Evolutionary conservation across 2,113 vertebrate species (phyloP).

Genomic region (Orientallactaga bullata): DNA sequence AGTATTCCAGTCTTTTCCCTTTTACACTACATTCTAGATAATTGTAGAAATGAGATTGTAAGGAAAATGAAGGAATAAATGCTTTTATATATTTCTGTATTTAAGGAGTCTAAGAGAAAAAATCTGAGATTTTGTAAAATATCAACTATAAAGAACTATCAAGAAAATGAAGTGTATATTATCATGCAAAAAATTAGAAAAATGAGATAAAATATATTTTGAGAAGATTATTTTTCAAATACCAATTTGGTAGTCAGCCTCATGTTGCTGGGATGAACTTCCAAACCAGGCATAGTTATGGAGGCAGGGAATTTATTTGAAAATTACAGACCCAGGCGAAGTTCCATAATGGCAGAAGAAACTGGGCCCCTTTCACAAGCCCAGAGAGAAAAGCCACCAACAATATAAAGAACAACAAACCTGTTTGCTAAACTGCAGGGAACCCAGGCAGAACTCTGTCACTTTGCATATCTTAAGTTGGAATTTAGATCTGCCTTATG

Average conservation of each 20-base stretch:
- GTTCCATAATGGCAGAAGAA: no score
- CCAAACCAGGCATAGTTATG: no score
- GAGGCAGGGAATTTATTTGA: no score
- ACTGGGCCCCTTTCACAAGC: no score
- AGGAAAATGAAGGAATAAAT: background rate
- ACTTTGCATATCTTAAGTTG: no score
- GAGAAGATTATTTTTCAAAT: constrained; percentile 1
- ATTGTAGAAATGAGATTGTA: constrained; percentile 15
- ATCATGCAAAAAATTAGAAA: background rate
- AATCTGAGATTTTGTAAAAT: constrained; percentile 52
- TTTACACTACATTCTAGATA: background rate
- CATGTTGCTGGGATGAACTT: no score
- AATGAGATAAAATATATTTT: background rate
- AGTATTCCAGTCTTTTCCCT: constrained; percentile 46
- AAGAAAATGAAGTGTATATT: background rate
- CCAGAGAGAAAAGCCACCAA: no score
- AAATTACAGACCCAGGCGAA: no score
- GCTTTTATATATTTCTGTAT: background rate
- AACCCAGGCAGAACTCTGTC: no score
- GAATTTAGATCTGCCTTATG: no score
- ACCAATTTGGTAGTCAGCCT: background rate
- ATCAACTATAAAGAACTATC: background rate
- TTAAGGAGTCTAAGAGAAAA: constrained; percentile 12
- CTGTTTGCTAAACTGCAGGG: no score
- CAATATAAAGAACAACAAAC: no score